Evolutionary conservation across 1,140 invertebrate species (phyloP).

Genomic region (Drosophila varians): DNA sequence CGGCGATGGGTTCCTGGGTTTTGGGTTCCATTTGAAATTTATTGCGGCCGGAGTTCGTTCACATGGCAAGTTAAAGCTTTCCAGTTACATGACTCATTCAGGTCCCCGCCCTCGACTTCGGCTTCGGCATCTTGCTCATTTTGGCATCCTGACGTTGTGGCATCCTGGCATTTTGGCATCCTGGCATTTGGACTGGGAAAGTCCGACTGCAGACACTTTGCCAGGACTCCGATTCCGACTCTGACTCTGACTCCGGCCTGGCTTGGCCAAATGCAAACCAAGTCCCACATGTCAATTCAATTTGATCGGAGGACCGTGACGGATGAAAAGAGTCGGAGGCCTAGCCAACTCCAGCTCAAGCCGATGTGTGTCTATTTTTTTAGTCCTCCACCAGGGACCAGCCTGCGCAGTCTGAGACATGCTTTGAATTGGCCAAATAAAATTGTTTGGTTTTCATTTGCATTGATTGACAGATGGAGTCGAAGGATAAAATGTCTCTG

Average conservation of each 20-base stretch:
- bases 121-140: constrained; percentile 41
- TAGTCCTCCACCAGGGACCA: constrained; percentile 24
- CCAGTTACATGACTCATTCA: constrained; percentile 70
- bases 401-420: background rate
- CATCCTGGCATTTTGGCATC: constrained; percentile 6
- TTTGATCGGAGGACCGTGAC: constrained; percentile 57
- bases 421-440: constrained; percentile 44
- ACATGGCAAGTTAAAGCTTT: constrained; percentile 73
- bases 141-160: constrained; percentile 15
- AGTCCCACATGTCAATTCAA: constrained; percentile 76
- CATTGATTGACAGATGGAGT: constrained; percentile 46
- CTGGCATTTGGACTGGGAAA: constrained; percentile 29
- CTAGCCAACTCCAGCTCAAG: constrained; percentile 16
- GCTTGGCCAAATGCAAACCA: constrained; percentile 44
- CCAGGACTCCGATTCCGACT: constrained; percentile 16
- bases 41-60: constrained; percentile 77
- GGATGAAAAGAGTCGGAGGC: constrained; percentile 12
- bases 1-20: constrained; percentile 32
- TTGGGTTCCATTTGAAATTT: constrained; percentile 72
- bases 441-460: constrained; percentile 54
- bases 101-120: constrained; percentile 5
- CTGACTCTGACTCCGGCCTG: constrained; percentile 13
- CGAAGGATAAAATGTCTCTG: constrained; percentile 12
- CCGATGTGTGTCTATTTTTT: constrained; percentile 1
- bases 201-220: constrained; percentile 12